Conservation (phyloP, 2,113 vertebrate genomes). For the Puffinus mauretanicus region DNA sequence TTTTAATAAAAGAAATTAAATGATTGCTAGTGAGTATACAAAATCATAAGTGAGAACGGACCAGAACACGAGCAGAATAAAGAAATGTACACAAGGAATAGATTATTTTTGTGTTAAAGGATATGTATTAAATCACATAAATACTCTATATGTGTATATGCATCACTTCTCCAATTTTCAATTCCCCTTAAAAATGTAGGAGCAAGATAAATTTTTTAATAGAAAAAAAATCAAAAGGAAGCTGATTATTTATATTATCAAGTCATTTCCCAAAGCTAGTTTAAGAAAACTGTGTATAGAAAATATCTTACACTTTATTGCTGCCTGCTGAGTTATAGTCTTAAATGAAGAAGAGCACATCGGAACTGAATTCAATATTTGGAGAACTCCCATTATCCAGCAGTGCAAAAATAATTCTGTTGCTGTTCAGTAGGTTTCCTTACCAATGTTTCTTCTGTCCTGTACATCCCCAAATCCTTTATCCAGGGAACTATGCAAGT, state of each 20-base stretch:
- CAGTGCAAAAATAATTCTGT: background rate
- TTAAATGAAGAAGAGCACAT: background rate
- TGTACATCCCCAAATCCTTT: background rate
- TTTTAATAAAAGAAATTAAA: background rate
- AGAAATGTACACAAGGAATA: background rate
- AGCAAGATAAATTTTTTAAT: background rate
- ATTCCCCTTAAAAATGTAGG: background rate
- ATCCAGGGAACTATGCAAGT: background rate
- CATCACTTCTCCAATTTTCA: background rate
- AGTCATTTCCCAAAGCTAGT: background rate
- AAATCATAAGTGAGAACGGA: background rate
- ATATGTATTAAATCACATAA: background rate
- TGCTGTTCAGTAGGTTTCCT: background rate
- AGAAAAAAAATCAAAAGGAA: background rate
- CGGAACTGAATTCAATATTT: background rate
- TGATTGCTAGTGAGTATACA: background rate
- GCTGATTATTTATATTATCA: background rate
- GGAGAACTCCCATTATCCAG: background rate
- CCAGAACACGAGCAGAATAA: background rate
- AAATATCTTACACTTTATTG: background rate
- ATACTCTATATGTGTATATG: background rate
- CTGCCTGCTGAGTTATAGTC: background rate
- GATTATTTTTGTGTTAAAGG: background rate
- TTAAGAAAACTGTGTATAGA: background rate
- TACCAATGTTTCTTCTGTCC: background rate